Evolutionary conservation across 1,140 invertebrate species (phyloP).

Genomic region (Pachypsylla venusta): DNA sequence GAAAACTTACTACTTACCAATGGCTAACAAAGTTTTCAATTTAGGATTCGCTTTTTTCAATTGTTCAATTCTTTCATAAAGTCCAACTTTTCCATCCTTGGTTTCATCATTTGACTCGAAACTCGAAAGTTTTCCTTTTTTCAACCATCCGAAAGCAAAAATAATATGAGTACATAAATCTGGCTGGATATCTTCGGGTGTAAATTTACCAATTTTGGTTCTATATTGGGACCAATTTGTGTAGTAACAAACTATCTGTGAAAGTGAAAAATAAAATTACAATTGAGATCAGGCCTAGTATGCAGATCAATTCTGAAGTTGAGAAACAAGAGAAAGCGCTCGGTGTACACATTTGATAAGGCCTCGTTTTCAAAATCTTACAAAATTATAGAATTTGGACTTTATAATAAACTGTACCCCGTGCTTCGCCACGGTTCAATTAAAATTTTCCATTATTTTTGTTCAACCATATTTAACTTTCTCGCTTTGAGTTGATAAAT

Average conservation of each 20-base stretch:
- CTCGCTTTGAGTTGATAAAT: too few species aligned
- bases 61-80: conserved; percentile 69
- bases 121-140: conserved; percentile 80
- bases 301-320: too few species aligned
- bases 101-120: conserved; percentile 87
- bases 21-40: conserved; percentile 71
- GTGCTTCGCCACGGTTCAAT: too few species aligned
- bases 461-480: too few species aligned
- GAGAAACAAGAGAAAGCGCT: too few species aligned
- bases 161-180: conserved; percentile 91
- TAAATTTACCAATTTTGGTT: conserved; percentile 80
- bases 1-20: conserved; percentile 61
- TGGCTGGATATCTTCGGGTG: conserved; percentile 87
- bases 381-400: too few species aligned
- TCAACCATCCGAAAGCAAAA: conserved; percentile 92
- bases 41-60: conserved; percentile 81
- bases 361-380: too few species aligned
- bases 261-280: too few species aligned
- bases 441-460: too few species aligned
- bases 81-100: conserved; percentile 75
- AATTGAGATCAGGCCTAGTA: too few species aligned
- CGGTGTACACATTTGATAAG: too few species aligned
- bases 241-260: conserved; percentile 82
- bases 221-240: conserved; percentile 97
- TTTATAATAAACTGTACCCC: too few species aligned